Evolutionary conservation across 2,113 vertebrate genomes (phyloP).

Genomic region (Elachura formosa): DNA sequence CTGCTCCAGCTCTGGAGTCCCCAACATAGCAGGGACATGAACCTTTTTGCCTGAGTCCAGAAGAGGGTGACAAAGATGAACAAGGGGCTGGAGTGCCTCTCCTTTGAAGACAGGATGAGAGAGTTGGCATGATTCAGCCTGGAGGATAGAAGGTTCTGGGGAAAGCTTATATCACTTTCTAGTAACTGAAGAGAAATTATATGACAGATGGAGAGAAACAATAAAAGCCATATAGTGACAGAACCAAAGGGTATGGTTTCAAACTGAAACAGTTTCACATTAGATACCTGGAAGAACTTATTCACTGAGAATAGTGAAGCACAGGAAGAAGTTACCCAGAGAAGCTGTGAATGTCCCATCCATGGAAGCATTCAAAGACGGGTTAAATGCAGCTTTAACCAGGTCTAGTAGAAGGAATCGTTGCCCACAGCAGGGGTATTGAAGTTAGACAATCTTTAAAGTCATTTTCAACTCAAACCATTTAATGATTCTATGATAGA

Average conservation of each 20-base stretch:
- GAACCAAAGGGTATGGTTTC: neutral
- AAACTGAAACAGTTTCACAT: neutral
- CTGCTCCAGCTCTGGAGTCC: neutral
- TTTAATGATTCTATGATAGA: neutral
- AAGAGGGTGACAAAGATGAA: neutral
- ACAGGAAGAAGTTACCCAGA: neutral
- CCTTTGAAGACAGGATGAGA: neutral
- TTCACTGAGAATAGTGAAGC: neutral
- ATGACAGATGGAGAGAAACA: neutral
- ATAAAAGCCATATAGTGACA: neutral
- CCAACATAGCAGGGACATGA: neutral
- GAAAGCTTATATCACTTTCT: neutral
- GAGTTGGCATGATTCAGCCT: neutral
- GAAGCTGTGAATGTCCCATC: neutral
- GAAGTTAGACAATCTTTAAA: neutral
- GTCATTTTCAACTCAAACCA: neutral
- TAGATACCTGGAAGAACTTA: neutral
- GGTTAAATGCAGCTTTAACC: neutral
- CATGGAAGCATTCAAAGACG: neutral
- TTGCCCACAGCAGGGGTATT: neutral
- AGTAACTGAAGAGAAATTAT: neutral
- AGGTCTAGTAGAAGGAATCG: neutral
- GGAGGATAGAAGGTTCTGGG: neutral
- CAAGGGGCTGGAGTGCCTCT: neutral
- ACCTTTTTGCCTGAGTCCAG: neutral